Evolutionary conservation across 53 echinoderm and acorn worm species (phyloP).

Genomic region (Crossaster papposus): DNA sequence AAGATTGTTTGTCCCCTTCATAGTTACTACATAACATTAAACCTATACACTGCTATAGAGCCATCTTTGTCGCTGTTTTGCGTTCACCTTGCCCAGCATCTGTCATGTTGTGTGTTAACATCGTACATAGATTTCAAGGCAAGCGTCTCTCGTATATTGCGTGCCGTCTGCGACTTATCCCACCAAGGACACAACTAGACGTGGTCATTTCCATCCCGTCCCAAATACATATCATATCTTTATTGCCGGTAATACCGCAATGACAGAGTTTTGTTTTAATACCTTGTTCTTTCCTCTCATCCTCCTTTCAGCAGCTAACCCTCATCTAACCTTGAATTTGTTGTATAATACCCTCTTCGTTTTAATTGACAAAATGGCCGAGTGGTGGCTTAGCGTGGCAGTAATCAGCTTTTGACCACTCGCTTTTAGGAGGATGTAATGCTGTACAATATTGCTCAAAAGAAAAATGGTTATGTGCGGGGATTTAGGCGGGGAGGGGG

Average conservation of each 20-base stretch:
- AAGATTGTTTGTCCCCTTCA: no score
- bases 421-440: neutral
- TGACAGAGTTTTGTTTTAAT: neutral
- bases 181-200: conserved; percentile 2
- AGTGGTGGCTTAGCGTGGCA: neutral
- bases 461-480: neutral
- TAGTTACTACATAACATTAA: no score
- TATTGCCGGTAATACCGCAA: conserved; percentile 22
- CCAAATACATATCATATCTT: conserved; percentile 57
- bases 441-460: neutral
- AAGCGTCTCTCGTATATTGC: neutral
- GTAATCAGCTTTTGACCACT: conserved; percentile 54
- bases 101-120: neutral
- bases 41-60: neutral
- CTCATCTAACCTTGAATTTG: conserved; percentile 32
- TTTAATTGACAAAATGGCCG: conserved; percentile 37
- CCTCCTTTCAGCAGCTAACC: neutral
- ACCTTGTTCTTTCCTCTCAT: no score
- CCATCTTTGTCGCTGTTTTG: neutral
- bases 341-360: conserved; percentile 58
- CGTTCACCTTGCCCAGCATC: neutral
- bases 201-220: conserved; percentile 17
- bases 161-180: conserved; percentile 14
- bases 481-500: no score
- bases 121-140: neutral